These are phyloP conservation scores for Gallinago stenura DNA, from an alignment of 2,797 vertebrate genomes.

Conservation along the genomic window DNA sequence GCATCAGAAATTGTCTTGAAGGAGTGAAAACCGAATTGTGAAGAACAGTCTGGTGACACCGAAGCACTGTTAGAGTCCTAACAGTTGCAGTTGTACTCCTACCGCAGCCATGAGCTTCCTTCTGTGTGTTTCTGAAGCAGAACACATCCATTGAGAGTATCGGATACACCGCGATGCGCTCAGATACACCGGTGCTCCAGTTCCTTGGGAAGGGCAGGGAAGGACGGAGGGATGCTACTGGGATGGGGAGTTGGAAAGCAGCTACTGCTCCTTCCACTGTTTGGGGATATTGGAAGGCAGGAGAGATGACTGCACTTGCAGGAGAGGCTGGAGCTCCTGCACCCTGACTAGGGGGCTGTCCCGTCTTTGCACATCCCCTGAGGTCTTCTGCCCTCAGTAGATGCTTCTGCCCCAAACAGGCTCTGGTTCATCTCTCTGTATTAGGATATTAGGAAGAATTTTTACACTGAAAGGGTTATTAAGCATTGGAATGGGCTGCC, in stretches of 20 bases:
- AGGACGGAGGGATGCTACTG: background rate
- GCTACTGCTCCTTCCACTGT: background rate
- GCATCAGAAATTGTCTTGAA: slow-evolving; percentile 62
- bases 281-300: background rate
- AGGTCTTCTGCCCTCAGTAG: background rate
- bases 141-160: slow-evolving; percentile 18
- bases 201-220: background rate
- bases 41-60: slow-evolving; percentile 54
- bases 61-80: background rate
- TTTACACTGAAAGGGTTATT: too few species aligned
- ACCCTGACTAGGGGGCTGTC: background rate
- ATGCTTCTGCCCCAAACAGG: background rate
- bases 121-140: slow-evolving; percentile 23
- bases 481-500: too few species aligned
- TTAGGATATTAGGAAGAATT: too few species aligned
- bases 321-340: background rate
- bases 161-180: accelerated
- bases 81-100: slow-evolving; percentile 40
- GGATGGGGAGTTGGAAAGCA: background rate
- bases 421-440: background rate
- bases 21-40: slow-evolving; percentile 48
- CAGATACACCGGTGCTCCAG: accelerated
- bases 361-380: background rate
- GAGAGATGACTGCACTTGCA: background rate
- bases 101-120: slow-evolving; percentile 38